phyloP scores from a whole-genome alignment of 2,888 invertebrate species.

The Cryptus viduatorius region DNA sequence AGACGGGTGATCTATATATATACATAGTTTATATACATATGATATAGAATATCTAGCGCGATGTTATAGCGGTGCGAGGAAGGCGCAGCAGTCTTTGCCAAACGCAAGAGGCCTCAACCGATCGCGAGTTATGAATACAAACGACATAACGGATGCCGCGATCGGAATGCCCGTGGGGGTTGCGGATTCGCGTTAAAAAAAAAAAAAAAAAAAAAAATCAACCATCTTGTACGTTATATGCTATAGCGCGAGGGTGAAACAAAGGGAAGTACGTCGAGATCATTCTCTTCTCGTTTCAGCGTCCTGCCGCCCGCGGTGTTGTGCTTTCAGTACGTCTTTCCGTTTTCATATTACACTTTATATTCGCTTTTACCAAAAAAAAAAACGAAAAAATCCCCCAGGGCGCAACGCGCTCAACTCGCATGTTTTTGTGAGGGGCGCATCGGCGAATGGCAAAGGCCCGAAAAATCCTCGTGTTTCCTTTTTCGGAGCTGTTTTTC shows the following conservation, averaged over 20 bases:
- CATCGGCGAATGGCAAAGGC: slow-evolving; percentile 7
- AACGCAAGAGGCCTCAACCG: slow-evolving; percentile 41
- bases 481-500: background rate
- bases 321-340: background rate
- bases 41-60: slow-evolving; percentile 27
- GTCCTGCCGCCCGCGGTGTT: background rate
- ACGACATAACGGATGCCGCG: slow-evolving; percentile 25
- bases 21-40: slow-evolving; percentile 18
- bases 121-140: slow-evolving; percentile 63
- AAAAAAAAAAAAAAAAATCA: slow-evolving; percentile 52
- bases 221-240: background rate
- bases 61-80: slow-evolving; percentile 2
- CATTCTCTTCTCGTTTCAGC: slow-evolving; percentile 35
- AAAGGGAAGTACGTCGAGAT: slow-evolving; percentile 16
- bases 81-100: slow-evolving; percentile 24
- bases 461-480: background rate
- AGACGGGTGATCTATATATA: slow-evolving; percentile 4
- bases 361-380: slow-evolving; percentile 1
- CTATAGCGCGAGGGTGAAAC: background rate
- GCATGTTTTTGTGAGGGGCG: background rate
- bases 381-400: background rate
- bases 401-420: slow-evolving; percentile 1
- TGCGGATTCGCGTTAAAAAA: slow-evolving; percentile 33
- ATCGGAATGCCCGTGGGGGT: slow-evolving; percentile 46
- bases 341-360: background rate